Percentiles rank a stretch among this genome's conserved stretches.
Evolutionary conservation across 2,113 vertebrate genomes (phyloP).

Genomic region (Picathartes gymnocephalus): DNA sequence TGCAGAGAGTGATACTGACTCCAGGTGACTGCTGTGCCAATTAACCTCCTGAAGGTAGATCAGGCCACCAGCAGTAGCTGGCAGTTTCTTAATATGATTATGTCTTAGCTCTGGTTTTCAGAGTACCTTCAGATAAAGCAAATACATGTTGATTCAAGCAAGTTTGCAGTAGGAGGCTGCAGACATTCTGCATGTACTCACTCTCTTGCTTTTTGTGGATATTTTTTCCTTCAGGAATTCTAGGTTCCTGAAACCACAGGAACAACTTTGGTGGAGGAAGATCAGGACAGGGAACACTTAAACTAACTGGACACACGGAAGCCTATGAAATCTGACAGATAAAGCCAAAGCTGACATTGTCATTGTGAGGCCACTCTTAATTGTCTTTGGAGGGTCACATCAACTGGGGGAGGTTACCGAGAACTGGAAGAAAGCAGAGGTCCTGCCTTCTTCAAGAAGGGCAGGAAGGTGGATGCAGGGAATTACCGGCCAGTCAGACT

Average conservation of each 20-base stretch:
- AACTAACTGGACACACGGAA: not conserved
- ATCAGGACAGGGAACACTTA: not conserved
- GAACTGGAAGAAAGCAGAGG: not conserved
- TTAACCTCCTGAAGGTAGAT: slow-evolving; percentile 81
- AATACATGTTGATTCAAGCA: slow-evolving; percentile 76
- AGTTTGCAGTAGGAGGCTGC: slow-evolving; percentile 83
- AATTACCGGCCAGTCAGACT: not conserved
- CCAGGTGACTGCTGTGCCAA: slow-evolving; percentile 83
- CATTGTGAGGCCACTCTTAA: not conserved
- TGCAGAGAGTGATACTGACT: slow-evolving; percentile 75
- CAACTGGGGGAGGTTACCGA: rapidly evolving
- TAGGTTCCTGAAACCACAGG: not conserved
- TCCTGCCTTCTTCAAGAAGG: not conserved
- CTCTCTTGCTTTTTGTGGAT: not conserved
- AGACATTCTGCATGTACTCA: slow-evolving; percentile 52
- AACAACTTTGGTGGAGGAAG: not conserved
- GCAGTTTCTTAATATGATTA: slow-evolving; percentile 80
- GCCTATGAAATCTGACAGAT: not conserved
- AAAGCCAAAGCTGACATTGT: not conserved
- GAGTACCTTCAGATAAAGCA: slow-evolving; percentile 80
- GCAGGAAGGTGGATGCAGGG: not conserved
- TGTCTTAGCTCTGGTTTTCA: slow-evolving; percentile 81
- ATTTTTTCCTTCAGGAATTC: not conserved
- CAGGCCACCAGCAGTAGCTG: slow-evolving; percentile 80
- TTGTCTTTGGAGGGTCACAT: not conserved